Conservation (phyloP, 2,113 vertebrate species). For the Trachemys scripta region DNA sequence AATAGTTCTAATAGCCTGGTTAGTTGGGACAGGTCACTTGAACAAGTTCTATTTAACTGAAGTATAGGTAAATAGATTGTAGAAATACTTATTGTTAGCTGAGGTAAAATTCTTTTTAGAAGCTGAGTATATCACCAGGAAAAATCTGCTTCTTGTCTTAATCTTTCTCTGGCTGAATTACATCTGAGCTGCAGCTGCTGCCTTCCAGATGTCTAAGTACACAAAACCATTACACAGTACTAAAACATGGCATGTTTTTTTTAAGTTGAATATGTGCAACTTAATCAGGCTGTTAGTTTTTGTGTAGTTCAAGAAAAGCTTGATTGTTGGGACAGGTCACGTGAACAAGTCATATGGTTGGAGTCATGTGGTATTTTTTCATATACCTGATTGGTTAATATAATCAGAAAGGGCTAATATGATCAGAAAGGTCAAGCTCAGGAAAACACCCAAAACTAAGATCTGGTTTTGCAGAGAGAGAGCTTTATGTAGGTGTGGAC, state of each 20-base stretch:
- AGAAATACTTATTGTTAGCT: not conserved
- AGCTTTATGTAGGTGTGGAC: not conserved
- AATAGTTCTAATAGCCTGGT: not conserved
- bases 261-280: not conserved
- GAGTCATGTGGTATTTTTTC: not conserved
- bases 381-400: not conserved
- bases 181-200: not conserved
- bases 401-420: too few relatives aligned
- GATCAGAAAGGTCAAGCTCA: not conserved
- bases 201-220: not conserved
- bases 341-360: not conserved
- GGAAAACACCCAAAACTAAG: rapidly evolving
- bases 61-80: not conserved
- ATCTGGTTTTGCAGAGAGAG: too few relatives aligned
- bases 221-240: not conserved
- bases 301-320: not conserved
- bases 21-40: too few relatives aligned
- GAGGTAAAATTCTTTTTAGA: not conserved
- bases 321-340: not conserved
- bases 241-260: not conserved
- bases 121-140: not conserved
- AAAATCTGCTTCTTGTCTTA: not conserved
- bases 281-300: not conserved
- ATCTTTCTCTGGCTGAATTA: not conserved
- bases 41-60: not conserved